Percentiles rank a stretch among this genome's conserved stretches.
These are phyloP conservation scores for Rattus norvegicus DNA, from an alignment of 2,113 vertebrate genomes.

Conservation along the genomic window DNA sequence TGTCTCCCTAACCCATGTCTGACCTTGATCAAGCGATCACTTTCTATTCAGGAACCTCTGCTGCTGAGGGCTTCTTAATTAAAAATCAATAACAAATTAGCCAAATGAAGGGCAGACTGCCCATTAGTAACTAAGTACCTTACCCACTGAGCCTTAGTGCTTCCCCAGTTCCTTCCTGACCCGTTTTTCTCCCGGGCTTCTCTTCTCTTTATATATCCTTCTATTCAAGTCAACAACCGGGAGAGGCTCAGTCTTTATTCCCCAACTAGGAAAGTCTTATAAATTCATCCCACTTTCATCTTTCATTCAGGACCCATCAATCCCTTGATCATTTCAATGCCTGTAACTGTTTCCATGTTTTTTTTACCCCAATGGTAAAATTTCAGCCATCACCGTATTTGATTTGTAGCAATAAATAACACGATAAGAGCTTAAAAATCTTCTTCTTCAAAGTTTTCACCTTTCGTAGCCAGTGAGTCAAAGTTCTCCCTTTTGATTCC, in stretches of 20 bases:
- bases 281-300: neutral
- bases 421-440: neutral
- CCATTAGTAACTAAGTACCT: neutral
- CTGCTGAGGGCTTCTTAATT: neutral
- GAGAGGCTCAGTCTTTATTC: neutral
- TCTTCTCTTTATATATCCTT: neutral
- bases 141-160: neutral
- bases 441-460: neutral
- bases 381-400: neutral
- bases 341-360: neutral
- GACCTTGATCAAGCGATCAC: neutral
- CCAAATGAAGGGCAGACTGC: neutral
- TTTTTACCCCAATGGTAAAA: too few relatives aligned
- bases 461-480: neutral
- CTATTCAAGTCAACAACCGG: neutral
- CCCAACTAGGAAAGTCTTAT: neutral
- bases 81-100: conserved; percentile 3
- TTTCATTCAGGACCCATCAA: neutral
- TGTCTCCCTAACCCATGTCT: neutral
- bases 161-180: neutral
- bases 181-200: too few relatives aligned
- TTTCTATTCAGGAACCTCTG: neutral
- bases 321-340: neutral
- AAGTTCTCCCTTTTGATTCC: neutral
- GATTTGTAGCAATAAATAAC: neutral